phyloP scores from a whole-genome alignment of 2,888 invertebrate species.

The Apodemia mormo region DNA sequence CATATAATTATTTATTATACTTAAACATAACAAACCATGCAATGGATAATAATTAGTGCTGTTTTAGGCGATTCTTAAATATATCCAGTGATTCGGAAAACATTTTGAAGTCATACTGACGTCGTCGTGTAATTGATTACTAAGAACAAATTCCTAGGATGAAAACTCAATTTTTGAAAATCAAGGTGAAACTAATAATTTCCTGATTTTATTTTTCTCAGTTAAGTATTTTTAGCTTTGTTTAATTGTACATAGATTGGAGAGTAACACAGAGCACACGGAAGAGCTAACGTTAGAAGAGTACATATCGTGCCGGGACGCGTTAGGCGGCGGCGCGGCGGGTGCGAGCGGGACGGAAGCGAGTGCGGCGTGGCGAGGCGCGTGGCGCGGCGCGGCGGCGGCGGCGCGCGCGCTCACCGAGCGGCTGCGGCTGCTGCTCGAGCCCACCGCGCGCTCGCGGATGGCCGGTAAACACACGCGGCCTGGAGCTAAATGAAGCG shows the following conservation, averaged over 20 bases:
- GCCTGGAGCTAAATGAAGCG: background rate
- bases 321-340: constrained; percentile 52
- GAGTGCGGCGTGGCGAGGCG: constrained; percentile 83
- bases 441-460: constrained; percentile 96
- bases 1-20: too few species aligned
- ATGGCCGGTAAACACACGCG: constrained; percentile 76
- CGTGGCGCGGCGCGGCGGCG: constrained; percentile 78
- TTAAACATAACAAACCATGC: too few species aligned
- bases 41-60: too few species aligned
- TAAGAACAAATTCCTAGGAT: too few species aligned
- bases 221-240: too few species aligned
- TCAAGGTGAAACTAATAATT: too few species aligned
- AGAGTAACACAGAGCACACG: constrained; percentile 43
- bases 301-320: constrained; percentile 53
- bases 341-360: constrained; percentile 41
- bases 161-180: too few species aligned
- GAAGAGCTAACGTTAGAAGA: constrained; percentile 58
- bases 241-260: constrained; percentile 42
- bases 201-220: too few species aligned
- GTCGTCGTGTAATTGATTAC: too few species aligned
- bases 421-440: constrained; percentile 94
- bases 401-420: constrained; percentile 88
- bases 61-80: too few species aligned
- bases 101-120: too few species aligned
- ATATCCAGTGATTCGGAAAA: too few species aligned